Percentiles rank a stretch among this genome's conserved stretches.
Conservation (phyloP, 2,113 vertebrate species). For the Panthera leo region DNA sequence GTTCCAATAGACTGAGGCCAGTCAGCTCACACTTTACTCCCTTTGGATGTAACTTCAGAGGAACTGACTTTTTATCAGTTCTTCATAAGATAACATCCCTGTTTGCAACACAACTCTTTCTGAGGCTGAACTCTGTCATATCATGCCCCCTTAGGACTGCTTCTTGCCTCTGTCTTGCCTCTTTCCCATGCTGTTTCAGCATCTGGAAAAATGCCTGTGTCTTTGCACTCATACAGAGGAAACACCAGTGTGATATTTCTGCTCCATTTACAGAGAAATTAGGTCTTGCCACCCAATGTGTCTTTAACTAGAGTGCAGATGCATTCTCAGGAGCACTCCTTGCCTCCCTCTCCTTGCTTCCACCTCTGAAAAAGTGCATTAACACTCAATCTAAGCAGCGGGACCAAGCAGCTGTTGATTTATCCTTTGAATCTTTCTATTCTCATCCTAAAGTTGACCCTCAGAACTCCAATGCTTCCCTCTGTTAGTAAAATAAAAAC, state of each 20-base stretch:
- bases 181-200: background rate
- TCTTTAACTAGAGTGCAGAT: slow-evolving; percentile 57
- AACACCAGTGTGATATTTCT: slow-evolving; percentile 62
- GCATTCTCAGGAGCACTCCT: background rate
- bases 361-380: background rate
- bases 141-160: background rate
- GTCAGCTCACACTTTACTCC: background rate
- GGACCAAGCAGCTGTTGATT: background rate
- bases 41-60: background rate
- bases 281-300: background rate
- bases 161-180: background rate
- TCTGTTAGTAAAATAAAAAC: background rate
- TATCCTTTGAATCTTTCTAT: background rate
- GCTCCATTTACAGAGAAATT: slow-evolving; percentile 75
- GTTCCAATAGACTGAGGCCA: background rate
- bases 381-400: background rate
- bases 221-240: slow-evolving; percentile 42
- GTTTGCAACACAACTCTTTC: background rate
- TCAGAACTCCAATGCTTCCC: background rate
- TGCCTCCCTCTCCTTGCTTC: background rate
- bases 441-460: background rate
- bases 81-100: background rate
- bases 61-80: background rate
- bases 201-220: slow-evolving; percentile 25
- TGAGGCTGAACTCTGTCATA: background rate